Percentiles rank a stretch among this genome's conserved stretches.
These are phyloP conservation scores for Octodonta nipae DNA, from an alignment of 2,888 invertebrate species.

Conservation along the genomic window DNA sequence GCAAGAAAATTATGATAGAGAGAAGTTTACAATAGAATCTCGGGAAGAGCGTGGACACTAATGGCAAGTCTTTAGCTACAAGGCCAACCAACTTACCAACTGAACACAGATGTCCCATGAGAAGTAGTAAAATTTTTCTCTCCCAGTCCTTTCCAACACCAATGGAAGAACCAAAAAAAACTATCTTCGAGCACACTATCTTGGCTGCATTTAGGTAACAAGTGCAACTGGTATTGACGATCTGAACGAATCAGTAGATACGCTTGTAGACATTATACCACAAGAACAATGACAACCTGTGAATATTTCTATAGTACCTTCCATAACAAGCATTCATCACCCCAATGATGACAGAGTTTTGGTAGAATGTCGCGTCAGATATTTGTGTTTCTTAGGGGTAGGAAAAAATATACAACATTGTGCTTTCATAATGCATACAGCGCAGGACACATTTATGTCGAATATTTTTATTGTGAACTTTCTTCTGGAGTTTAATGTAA, in stretches of 20 bases:
- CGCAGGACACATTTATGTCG: constrained; percentile 85
- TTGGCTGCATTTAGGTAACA: constrained; percentile 70
- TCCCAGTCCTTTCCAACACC: constrained; percentile 87
- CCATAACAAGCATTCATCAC: constrained; percentile 81
- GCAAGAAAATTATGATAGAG: constrained; percentile 93
- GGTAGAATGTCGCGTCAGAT: constrained; percentile 86
- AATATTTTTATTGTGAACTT: constrained; percentile 95
- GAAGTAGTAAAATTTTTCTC: constrained; percentile 48
- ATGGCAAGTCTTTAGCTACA: constrained; percentile 48
- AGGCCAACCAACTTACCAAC: constrained; percentile 72
- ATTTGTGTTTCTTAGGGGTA: constrained; percentile 91
- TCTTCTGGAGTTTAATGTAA: constrained; percentile 92
- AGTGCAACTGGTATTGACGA: constrained; percentile 84
- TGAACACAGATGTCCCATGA: constrained; percentile 54
- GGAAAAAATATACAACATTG: constrained; percentile 89
- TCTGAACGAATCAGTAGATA: constrained; percentile 81
- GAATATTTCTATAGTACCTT: constrained; percentile 84
- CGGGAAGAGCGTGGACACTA: constrained; percentile 40
- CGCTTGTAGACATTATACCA: constrained; percentile 55
- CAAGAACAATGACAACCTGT: constrained; percentile 73
- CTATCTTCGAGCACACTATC: constrained; percentile 81
- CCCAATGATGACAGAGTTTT: constrained; percentile 64
- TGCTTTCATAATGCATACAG: constrained; percentile 94
- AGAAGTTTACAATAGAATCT: constrained; percentile 61
- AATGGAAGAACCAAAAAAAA: constrained; percentile 95